Conservation (phyloP, 2,888 invertebrate genomes). For the Troides aeacus region DNA sequence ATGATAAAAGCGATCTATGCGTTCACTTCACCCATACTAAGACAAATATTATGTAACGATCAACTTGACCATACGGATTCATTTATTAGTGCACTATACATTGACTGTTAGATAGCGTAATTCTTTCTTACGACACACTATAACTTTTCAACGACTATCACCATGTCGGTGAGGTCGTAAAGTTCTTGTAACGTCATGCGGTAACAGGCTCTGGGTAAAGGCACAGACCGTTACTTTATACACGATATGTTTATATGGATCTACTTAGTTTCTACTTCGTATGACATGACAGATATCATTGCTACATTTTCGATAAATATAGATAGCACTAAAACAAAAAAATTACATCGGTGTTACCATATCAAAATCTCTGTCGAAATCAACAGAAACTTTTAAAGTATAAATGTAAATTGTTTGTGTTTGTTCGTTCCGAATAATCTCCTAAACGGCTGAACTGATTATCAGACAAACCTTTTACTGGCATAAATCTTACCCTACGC, state of each 20-base stretch:
- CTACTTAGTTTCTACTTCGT: slow-evolving; percentile 16
- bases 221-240: slow-evolving; percentile 25
- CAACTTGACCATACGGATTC: slow-evolving; percentile 17
- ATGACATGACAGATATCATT: neutral
- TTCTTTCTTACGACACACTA: neutral
- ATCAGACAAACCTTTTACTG: too few species aligned
- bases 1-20: slow-evolving; percentile 17
- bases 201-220: slow-evolving; percentile 27
- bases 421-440: too few species aligned
- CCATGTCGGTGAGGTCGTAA: slow-evolving; percentile 4
- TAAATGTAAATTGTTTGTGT: too few species aligned
- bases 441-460: too few species aligned
- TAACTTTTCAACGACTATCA: slow-evolving; percentile 16
- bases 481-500: too few species aligned
- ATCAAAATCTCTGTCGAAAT: too few species aligned
- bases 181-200: neutral
- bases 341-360: too few species aligned
- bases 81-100: slow-evolving; percentile 14
- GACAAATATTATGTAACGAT: slow-evolving; percentile 21
- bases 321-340: neutral
- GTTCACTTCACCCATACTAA: slow-evolving; percentile 28
- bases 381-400: too few species aligned
- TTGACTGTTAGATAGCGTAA: slow-evolving; percentile 8
- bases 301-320: slow-evolving; percentile 6
- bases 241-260: slow-evolving; percentile 24